These are phyloP conservation scores for Prosopocoilus inquinatus DNA, from an alignment of 2,888 invertebrate species.

Conservation along the genomic window DNA sequence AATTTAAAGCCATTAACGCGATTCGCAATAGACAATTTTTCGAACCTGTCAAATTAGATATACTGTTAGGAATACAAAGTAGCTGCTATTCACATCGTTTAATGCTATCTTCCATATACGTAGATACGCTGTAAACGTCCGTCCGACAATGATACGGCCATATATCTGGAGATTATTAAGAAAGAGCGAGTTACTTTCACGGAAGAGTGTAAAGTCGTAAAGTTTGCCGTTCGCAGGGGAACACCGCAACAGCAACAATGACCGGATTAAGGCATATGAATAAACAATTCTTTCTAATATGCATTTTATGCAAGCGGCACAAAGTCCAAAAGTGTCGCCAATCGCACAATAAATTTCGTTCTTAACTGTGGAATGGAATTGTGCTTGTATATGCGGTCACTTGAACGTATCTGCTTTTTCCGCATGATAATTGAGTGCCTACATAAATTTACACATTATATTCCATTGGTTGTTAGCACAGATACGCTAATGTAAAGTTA, in stretches of 20 bases:
- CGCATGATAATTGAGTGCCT: background rate
- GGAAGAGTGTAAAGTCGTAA: conserved; percentile 34
- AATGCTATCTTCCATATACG: conserved; percentile 23
- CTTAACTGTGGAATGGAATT: conserved; percentile 6
- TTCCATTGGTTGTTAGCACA: background rate
- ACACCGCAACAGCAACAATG: conserved; percentile 18
- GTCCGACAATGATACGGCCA: conserved; percentile 33
- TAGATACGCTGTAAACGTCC: conserved; percentile 26
- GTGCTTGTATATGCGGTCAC: background rate
- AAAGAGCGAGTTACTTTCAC: conserved; percentile 43
- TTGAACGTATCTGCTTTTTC: background rate
- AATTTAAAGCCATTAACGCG: conserved; percentile 11
- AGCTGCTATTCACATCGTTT: conserved; percentile 22
- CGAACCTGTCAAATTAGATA: conserved; percentile 13
- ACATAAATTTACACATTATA: conserved; percentile 1
- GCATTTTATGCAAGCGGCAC: background rate
- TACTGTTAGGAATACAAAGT: conserved; percentile 18
- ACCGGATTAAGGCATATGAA: conserved; percentile 19
- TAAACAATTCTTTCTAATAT: conserved; percentile 15
- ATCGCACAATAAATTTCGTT: conserved; percentile 17
- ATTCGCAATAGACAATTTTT: conserved; percentile 12
- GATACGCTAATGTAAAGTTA: background rate
- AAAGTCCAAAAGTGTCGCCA: background rate
- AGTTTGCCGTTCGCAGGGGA: conserved; percentile 8
- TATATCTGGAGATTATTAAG: conserved; percentile 37